Conservation (phyloP, 2,797 vertebrate genomes). For the Pipistrellus kuhlii region DNA sequence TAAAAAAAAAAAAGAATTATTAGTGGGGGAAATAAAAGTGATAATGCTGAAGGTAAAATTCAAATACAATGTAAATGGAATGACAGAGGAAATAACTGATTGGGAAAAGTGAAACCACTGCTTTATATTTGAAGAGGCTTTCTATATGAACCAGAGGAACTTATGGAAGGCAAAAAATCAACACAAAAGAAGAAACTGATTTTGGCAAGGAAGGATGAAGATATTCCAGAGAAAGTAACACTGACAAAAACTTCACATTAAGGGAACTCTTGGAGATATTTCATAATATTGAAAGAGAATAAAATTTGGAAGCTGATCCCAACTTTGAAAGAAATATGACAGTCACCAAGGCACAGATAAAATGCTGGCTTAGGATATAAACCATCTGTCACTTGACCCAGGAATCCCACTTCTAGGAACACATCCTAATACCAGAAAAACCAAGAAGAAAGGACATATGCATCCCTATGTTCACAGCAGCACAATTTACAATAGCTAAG, state of each 20-base stretch:
- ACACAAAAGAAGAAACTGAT: background rate
- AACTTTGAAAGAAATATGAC: background rate
- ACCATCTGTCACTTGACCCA: background rate
- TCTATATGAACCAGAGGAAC: background rate
- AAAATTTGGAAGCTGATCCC: background rate
- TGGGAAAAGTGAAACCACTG: accelerated
- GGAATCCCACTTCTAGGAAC: too few relatives aligned
- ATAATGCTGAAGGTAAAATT: background rate
- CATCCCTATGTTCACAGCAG: too few relatives aligned
- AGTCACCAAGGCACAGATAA: background rate
- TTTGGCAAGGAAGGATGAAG: background rate
- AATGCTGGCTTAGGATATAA: background rate
- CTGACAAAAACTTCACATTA: background rate
- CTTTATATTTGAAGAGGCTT: background rate
- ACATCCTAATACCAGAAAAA: too few relatives aligned
- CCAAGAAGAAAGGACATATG: too few relatives aligned
- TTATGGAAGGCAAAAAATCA: background rate
- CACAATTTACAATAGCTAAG: too few relatives aligned
- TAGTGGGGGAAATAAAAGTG: background rate
- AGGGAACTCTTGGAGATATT: background rate
- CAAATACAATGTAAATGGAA: background rate
- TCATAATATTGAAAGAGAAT: background rate
- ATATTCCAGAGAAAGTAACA: background rate
- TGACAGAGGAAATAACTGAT: background rate
- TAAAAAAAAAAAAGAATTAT: background rate